Conservation (phyloP, 2,888 invertebrate species). For the Hemistola chrysoprasaria region DNA sequence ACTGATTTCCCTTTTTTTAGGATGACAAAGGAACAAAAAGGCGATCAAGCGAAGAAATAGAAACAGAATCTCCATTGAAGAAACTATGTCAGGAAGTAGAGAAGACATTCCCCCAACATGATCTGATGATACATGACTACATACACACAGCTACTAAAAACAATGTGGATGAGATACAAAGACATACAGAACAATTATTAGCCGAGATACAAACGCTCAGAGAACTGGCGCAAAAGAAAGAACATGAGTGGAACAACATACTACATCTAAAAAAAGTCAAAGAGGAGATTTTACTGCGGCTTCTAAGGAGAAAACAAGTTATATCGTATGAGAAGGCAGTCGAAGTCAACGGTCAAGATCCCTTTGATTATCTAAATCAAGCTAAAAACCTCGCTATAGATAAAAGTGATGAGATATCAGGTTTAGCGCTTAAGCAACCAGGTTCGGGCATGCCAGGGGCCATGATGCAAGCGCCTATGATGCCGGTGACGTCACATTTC, state of each 20-base stretch:
- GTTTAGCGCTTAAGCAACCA: conserved; percentile 65
- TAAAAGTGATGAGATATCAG: conserved; percentile 75
- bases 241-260: conserved; percentile 93
- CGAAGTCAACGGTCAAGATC: conserved; percentile 68
- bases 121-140: conserved; percentile 84
- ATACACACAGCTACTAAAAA: conserved; percentile 84
- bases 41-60: conserved; percentile 64
- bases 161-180: conserved; percentile 83
- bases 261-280: conserved; percentile 91
- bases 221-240: conserved; percentile 89
- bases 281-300: conserved; percentile 88
- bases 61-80: conserved; percentile 72
- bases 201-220: conserved; percentile 87
- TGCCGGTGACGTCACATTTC: conserved; percentile 66
- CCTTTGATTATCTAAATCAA: conserved; percentile 70
- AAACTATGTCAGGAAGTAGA: conserved; percentile 77
- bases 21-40: conserved; percentile 66
- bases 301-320: conserved; percentile 87
- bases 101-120: conserved; percentile 78
- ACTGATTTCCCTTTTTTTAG: conserved; percentile 39
- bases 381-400: conserved; percentile 71
- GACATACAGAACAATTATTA: conserved; percentile 84
- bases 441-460: conserved; percentile 49
- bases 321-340: conserved; percentile 72
- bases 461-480: conserved; percentile 59